Conservation (phyloP, 2,113 vertebrate genomes). For the Ophthalmolycus amberensis region DNA sequence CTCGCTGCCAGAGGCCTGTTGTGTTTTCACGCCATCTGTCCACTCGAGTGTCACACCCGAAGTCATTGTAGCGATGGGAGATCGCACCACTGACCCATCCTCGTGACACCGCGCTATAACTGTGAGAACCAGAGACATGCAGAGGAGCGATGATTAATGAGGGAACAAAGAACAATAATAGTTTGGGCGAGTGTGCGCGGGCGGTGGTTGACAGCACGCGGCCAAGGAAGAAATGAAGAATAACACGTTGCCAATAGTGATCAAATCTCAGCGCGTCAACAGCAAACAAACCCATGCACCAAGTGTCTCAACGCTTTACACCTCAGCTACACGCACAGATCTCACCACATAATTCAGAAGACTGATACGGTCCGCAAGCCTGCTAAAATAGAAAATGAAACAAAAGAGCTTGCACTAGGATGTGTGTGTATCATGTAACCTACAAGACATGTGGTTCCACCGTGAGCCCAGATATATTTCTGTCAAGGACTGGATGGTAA, state of each 20-base stretch:
- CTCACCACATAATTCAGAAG: not conserved
- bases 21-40: constrained; percentile 48
- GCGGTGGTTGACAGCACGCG: constrained; percentile 62
- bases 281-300: constrained; percentile 26
- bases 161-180: constrained; percentile 49
- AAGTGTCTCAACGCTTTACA: constrained; percentile 15
- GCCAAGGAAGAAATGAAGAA: constrained; percentile 63
- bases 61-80: constrained; percentile 6
- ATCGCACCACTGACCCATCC: constrained; percentile 32
- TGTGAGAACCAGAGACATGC: constrained; percentile 39
- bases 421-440: not conserved
- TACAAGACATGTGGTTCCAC: not conserved
- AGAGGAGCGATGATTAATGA: constrained; percentile 49
- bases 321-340: not conserved
- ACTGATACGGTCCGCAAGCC: not conserved
- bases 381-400: not conserved
- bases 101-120: constrained; percentile 12
- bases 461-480: not conserved
- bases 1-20: constrained; percentile 17
- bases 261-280: constrained; percentile 50
- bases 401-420: not conserved
- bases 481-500: constrained; percentile 13
- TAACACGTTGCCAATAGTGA: constrained; percentile 71
- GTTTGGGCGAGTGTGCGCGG: constrained; percentile 45
- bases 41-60: constrained; percentile 13